Evolutionary conservation across 1,140 invertebrate species (phyloP).

Genomic region (Drosophila trapezifrons): DNA sequence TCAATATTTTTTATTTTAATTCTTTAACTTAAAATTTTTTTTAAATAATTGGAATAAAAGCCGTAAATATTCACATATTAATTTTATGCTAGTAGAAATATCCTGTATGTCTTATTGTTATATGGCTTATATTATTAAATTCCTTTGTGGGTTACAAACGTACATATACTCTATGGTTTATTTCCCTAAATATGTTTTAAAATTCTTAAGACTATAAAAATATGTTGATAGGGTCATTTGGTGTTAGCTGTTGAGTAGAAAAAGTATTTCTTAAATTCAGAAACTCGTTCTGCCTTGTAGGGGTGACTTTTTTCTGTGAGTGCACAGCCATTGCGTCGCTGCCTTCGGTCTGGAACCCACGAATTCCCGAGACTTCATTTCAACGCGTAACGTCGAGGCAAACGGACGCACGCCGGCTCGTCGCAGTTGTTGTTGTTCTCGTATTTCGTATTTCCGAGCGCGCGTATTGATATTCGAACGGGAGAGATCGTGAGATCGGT

Average conservation of each 20-base stretch:
- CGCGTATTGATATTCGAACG: constrained; percentile 32
- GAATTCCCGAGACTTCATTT: constrained; percentile 49
- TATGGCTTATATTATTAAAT: too few species aligned
- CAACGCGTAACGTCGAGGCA: constrained; percentile 41
- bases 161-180: too few species aligned
- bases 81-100: too few species aligned
- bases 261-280: background rate
- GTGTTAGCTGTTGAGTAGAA: background rate
- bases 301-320: constrained; percentile 18
- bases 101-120: too few species aligned
- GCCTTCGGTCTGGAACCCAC: constrained; percentile 17
- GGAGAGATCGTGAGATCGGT: constrained; percentile 31
- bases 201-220: too few species aligned
- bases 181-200: too few species aligned
- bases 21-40: too few species aligned
- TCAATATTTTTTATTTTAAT: too few species aligned
- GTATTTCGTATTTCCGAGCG: constrained; percentile 16
- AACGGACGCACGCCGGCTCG: constrained; percentile 50
- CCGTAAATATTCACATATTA: too few species aligned
- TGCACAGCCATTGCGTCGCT: constrained; percentile 10
- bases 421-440: constrained; percentile 23
- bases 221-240: too few species aligned
- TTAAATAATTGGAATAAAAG: too few species aligned
- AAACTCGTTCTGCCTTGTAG: background rate
- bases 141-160: too few species aligned